Base-by-base conservation (phyloP, 53 echinoderm and acorn worm genomes). In the Paelopatides confundens region DNA sequence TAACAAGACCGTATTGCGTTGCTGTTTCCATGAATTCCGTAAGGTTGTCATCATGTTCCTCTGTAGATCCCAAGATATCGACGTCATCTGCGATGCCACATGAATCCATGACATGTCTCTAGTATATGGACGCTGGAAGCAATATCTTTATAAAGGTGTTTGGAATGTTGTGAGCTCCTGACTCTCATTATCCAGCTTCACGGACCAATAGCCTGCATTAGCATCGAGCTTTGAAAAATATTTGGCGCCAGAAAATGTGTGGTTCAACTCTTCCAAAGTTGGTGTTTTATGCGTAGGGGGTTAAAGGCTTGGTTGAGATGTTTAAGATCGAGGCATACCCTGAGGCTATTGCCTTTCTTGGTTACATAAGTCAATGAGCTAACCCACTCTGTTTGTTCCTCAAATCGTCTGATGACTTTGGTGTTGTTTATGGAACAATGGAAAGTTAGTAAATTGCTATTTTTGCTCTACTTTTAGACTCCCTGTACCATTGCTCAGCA, bases 201-300 rank as follows among this genome's bases (percentile, higher is more conserved):
- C 86, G 1, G 90, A 76, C 90, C 90, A 90, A 31, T 91, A 91
- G 35, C 91, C 91, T 2, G 74, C 50, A 32, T 91, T 91, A 5
- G 91, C 91, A 40, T 91, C 87, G 21, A 91, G 69, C 13, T 81
- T 91, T 13, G 91, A 86, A 79, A 91, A 86, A 33, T 48, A 69
- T 26, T 65, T 40, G 14, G 77, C 77, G 10, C 74, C 64, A 37
- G 76, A 11, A 32, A 86, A 86, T 17, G 29, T 91, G 82, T 86
- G 67, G 69, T 86, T 91, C 13, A 86, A 12, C 35, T 91, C 91
- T 32, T 91, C 86, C 37, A 74, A 24, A 35, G 74, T 74, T 31
- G 74, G 74, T 17, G 36, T 74, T 34, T 74, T 34, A 17, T 74
- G 74, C 34, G 36, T 38, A 3, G 74, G 38, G 2, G 36, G 29